phyloP scores from a whole-genome alignment of 2,797 vertebrate species.

The Halcyon badia region DNA sequence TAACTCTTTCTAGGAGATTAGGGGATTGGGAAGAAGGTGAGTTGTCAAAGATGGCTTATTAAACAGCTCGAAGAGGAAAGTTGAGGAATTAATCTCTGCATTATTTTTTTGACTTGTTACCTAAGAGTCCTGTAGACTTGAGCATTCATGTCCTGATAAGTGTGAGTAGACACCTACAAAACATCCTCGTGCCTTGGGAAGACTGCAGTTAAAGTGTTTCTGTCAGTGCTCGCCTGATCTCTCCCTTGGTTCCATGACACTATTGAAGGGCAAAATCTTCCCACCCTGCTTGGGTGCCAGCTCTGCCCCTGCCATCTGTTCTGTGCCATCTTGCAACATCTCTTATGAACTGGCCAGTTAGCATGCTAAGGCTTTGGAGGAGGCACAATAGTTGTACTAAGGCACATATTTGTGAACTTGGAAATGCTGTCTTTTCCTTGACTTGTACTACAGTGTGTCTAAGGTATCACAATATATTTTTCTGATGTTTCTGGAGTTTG shows the following conservation, averaged over 20 bases:
- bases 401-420: neutral
- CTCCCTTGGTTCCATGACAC: neutral
- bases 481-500: neutral
- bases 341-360: neutral
- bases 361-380: rapidly evolving
- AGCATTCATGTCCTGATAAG: neutral
- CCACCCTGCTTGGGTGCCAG: neutral
- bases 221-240: neutral
- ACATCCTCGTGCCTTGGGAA: rapidly evolving
- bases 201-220: neutral
- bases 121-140: neutral
- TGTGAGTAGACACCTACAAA: rapidly evolving
- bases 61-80: neutral
- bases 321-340: neutral
- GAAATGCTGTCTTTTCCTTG: neutral
- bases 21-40: neutral
- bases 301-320: neutral
- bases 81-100: neutral
- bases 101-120: neutral
- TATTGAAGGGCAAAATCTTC: neutral
- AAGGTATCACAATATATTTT: neutral
- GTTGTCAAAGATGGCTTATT: neutral
- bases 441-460: neutral
- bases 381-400: neutral
- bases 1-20: neutral